Evolutionary conservation across 2,888 invertebrate species (phyloP).

Genomic region (Halictus ligatus): DNA sequence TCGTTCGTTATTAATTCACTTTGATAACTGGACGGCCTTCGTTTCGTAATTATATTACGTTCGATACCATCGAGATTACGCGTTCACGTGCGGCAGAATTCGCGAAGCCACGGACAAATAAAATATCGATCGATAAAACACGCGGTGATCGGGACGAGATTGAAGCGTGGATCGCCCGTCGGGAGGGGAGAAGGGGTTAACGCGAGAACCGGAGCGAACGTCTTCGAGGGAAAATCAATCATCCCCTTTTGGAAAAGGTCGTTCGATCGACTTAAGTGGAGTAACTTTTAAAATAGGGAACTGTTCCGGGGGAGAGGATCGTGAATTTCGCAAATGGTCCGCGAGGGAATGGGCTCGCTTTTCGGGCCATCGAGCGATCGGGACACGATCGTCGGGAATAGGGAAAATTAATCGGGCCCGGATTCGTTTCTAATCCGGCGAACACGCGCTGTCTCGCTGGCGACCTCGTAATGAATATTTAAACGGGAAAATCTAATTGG

Average conservation of each 20-base stretch:
- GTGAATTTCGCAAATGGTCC: neutral
- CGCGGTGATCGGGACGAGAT: neutral
- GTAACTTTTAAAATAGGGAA: constrained; percentile 1
- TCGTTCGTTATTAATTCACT: neutral
- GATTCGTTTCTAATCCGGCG: constrained; percentile 17
- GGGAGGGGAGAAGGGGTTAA: neutral
- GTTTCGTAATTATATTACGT: neutral
- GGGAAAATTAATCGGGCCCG: neutral
- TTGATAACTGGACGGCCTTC: neutral
- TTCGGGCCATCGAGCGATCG: neutral
- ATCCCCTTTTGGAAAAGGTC: neutral
- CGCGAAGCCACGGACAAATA: neutral
- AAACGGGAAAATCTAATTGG: constrained; percentile 47
- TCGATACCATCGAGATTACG: neutral
- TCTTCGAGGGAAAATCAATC: constrained; percentile 2
- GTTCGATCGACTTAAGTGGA: neutral
- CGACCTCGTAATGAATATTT: constrained; percentile 43
- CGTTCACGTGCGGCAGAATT: neutral
- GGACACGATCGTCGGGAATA: neutral
- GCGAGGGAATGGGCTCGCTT: neutral
- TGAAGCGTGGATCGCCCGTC: neutral
- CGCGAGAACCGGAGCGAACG: neutral
- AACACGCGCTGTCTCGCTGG: neutral
- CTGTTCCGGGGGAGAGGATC: neutral
- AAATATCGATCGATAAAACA: neutral